phyloP scores from a whole-genome alignment of 2,888 invertebrate species.

The Caenorhabditis angaria region DNA sequence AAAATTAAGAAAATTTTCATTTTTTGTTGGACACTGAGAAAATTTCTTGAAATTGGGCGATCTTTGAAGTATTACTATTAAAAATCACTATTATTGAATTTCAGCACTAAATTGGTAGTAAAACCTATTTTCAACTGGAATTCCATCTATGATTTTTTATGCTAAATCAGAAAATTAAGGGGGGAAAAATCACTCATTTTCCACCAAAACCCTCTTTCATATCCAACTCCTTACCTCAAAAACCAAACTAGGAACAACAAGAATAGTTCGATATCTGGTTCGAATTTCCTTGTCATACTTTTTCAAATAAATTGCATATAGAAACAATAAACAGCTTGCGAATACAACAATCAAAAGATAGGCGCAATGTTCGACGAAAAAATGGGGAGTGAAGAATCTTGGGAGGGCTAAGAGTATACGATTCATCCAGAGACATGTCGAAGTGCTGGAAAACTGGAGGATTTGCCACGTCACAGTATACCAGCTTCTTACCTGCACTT shows the following conservation, averaged over 20 bases:
- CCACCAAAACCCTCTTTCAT: no score
- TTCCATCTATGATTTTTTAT: no score
- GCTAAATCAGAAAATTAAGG: no score
- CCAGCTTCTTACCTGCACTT: conserved; percentile 11
- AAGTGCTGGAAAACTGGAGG: conserved; percentile 5
- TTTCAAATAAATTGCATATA: conserved; percentile 24
- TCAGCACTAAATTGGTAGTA: no score
- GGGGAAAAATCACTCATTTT: neutral
- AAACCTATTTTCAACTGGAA: no score
- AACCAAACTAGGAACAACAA: conserved; percentile 28
- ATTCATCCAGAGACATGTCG: conserved; percentile 31
- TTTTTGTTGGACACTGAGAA: no score
- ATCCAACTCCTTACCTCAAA: conserved; percentile 21
- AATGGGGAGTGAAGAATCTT: conserved; percentile 9
- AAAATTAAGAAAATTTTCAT: neutral
- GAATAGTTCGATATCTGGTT: conserved; percentile 17
- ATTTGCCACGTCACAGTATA: neutral
- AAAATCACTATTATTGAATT: no score
- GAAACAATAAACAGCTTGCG: conserved; percentile 20
- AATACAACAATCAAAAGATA: conserved; percentile 26
- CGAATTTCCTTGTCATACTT: conserved; percentile 15
- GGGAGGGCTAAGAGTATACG: conserved; percentile 21
- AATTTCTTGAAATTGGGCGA: no score
- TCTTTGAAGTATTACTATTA: no score
- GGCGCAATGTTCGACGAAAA: conserved; percentile 35